Base-by-base conservation (phyloP, 2,888 invertebrate species). In the Drepanosiphum platanoidis region DNA sequence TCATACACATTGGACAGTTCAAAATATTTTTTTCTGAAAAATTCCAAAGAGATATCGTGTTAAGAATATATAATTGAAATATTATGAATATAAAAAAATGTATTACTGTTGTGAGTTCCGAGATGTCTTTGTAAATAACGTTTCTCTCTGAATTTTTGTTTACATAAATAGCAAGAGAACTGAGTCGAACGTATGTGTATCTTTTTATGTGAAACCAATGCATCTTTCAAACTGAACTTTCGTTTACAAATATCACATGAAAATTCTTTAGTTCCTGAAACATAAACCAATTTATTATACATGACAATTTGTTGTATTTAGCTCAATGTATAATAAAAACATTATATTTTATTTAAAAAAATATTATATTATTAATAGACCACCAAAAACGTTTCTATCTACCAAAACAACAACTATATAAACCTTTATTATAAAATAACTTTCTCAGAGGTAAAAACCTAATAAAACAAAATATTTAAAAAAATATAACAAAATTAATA, bases 101-200 rank as follows among this genome's bases (percentile, higher is more conserved):
- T 42, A 74, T 83, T 84, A 87, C 87, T 87, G 71, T 77, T 87
- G 52, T 87, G 87, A 70, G 86, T 83, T 46, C 80, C 84, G 46
- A 87, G 79, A 75, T 87, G 87, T 61, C 87, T 79, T 77, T 84
- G 83, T 68, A 87, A 78, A 70, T 87, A 87, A 34, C 87, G 86
- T 52, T 86, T 87, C 80, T 87, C 86, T 22, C 68, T 80, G 71
- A 87, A 87, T 39, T 52, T 36, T 75, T 83, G 86, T 13, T 83
- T 75, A 75, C 87, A 87, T 77, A 86, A 75, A 61, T 75, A 64
- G 30, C 87, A 87, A 30, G 83, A 42, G 71, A 86, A 84, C 64
- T 83, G 83, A 39, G 79, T 86, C n/a, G 75, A 75, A 22, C 72
- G 42, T 34, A 61, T 61, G 52, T 87, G 87, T 46, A 84, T 87